These are phyloP conservation scores for Diabrotica balteata DNA, from an alignment of 2,888 invertebrate species.

Conservation along the genomic window DNA sequence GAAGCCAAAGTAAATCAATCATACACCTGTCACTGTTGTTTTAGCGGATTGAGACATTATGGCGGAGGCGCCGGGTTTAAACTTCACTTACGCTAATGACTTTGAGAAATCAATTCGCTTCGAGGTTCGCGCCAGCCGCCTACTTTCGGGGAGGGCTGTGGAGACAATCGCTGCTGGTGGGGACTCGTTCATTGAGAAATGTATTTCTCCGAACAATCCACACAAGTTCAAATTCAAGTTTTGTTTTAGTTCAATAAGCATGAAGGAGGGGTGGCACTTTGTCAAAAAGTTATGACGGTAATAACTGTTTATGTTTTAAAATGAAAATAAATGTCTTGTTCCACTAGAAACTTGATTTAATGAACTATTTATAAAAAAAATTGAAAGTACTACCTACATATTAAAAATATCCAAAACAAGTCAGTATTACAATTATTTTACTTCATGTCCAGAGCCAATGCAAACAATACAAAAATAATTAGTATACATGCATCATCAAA, in stretches of 20 bases:
- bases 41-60: slow-evolving; percentile 29
- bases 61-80: slow-evolving; percentile 17
- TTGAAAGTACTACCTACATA: no score
- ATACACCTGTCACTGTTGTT: slow-evolving; percentile 34
- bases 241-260: slow-evolving; percentile 13
- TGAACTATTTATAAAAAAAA: no score
- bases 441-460: no score
- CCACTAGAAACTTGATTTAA: no score
- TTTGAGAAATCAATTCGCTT: slow-evolving; percentile 28
- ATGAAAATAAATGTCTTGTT: no score
- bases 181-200: slow-evolving; percentile 2
- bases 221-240: slow-evolving; percentile 7
- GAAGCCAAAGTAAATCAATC: slow-evolving; percentile 21
- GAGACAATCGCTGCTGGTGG: not conserved
- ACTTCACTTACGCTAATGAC: slow-evolving; percentile 29
- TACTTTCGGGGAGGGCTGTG: not conserved
- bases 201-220: not conserved
- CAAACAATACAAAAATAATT: no score
- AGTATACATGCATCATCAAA: no score
- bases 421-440: no score
- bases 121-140: slow-evolving; percentile 2
- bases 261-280: slow-evolving; percentile 2
- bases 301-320: not conserved
- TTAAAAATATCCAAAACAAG: no score
- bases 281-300: slow-evolving; percentile 3